Evolutionary conservation across 2,797 vertebrate genomes (phyloP).

Genomic region (Margarornis squamiger): DNA sequence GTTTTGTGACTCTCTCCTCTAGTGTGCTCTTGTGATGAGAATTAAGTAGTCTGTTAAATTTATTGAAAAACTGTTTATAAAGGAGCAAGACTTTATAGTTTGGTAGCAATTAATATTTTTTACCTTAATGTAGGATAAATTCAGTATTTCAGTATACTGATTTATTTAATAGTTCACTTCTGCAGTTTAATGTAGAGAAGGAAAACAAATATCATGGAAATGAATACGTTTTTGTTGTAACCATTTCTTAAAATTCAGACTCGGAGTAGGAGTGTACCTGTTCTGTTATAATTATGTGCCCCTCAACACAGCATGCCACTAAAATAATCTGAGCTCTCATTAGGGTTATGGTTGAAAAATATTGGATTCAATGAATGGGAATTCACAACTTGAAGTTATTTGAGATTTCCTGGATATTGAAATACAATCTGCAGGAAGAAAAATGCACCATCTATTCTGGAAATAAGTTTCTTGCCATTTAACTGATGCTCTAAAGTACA

Average conservation of each 20-base stretch:
- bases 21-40: neutral
- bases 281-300: neutral
- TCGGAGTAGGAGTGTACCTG: neutral
- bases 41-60: neutral
- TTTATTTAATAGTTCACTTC: neutral
- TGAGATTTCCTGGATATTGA: neutral
- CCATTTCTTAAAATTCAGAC: neutral
- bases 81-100: neutral
- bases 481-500: neutral
- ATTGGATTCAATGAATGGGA: neutral
- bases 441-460: neutral
- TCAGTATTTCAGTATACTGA: neutral
- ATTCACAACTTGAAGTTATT: neutral
- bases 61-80: neutral
- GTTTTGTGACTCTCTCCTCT: neutral
- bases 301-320: neutral
- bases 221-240: neutral
- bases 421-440: neutral
- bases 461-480: constrained; percentile 2
- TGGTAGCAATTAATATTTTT: neutral
- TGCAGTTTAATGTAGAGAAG: neutral
- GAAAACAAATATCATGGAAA: neutral
- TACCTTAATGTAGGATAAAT: neutral
- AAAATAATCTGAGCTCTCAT: neutral
- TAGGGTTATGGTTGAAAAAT: constrained; percentile 2